A percentile compares a stretch with the other conserved stretches of the same genome.
These are phyloP conservation scores for Salvator merianae DNA, from an alignment of 2,113 vertebrate species.

Conservation along the genomic window DNA sequence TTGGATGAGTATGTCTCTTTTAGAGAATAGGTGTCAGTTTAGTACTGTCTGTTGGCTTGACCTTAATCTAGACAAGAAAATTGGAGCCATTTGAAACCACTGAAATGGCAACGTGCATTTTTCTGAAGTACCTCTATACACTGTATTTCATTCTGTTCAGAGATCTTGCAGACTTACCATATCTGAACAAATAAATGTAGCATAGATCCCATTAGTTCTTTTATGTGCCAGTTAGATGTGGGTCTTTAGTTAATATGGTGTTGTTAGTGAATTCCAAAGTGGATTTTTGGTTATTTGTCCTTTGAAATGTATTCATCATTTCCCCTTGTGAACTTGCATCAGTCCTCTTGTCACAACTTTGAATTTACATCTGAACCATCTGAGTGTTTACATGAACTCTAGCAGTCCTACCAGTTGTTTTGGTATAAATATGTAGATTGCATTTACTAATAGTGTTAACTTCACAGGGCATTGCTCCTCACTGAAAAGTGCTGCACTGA, in stretches of 20 bases:
- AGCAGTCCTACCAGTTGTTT: neutral
- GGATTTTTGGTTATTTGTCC: neutral
- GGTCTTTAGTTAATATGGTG: neutral
- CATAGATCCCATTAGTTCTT: neutral
- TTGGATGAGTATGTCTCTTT: too few relatives aligned
- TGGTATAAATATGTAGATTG: neutral
- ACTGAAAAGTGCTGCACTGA: neutral
- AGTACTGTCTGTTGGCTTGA: neutral
- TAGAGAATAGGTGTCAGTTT: too few relatives aligned
- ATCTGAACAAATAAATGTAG: neutral
- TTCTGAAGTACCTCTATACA: too few relatives aligned
- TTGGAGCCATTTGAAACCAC: neutral
- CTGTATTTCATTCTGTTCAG: too few relatives aligned
- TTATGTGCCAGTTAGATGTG: neutral
- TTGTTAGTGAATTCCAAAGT: conserved; percentile 29
- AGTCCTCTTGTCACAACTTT: too few relatives aligned
- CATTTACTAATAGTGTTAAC: neutral
- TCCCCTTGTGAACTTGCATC: neutral
- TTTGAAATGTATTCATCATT: neutral
- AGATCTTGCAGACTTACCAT: too few relatives aligned
- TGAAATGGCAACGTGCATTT: neutral
- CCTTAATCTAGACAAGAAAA: neutral
- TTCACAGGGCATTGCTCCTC: neutral
- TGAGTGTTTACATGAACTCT: neutral
- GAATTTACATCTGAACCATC: neutral